Percentiles rank a stretch among this genome's conserved stretches.
These are phyloP conservation scores for Bicyclus anynana DNA, from an alignment of 1,140 invertebrate species.

Conservation along the genomic window DNA sequence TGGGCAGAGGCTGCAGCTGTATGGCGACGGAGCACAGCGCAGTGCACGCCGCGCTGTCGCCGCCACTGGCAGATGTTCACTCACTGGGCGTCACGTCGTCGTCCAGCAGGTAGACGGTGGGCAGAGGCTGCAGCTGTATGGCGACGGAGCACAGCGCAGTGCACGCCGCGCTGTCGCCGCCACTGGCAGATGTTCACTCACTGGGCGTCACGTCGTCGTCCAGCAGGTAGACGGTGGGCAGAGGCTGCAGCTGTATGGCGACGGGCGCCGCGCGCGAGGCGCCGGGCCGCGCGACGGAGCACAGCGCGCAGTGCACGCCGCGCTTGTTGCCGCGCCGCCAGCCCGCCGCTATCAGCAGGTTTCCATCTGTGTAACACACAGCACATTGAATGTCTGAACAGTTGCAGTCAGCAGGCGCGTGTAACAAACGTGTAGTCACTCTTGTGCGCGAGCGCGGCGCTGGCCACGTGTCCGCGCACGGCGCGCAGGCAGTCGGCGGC, in stretches of 20 bases:
- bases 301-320: slow-evolving; percentile 54
- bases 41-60: no score
- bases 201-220: slow-evolving; percentile 52
- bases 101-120: no score
- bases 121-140: no score
- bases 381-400: no score
- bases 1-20: no score
- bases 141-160: no score
- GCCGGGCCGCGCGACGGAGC: slow-evolving; percentile 30
- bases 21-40: no score
- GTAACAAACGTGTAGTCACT: slow-evolving; percentile 27
- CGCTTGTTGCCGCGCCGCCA: slow-evolving; percentile 65
- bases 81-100: no score
- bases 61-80: no score
- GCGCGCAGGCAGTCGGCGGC: slow-evolving; percentile 84
- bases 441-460: slow-evolving; percentile 79
- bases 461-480: slow-evolving; percentile 84
- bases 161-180: slow-evolving; percentile 77
- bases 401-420: neutral
- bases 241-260: slow-evolving; percentile 81
- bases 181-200: slow-evolving; percentile 84
- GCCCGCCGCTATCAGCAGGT: slow-evolving; percentile 85
- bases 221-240: slow-evolving; percentile 89
- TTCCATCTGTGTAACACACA: no score
- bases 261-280: slow-evolving; percentile 57